Base-by-base conservation (phyloP, 2,797 vertebrate species). In the Sebastes taczanowskii region DNA sequence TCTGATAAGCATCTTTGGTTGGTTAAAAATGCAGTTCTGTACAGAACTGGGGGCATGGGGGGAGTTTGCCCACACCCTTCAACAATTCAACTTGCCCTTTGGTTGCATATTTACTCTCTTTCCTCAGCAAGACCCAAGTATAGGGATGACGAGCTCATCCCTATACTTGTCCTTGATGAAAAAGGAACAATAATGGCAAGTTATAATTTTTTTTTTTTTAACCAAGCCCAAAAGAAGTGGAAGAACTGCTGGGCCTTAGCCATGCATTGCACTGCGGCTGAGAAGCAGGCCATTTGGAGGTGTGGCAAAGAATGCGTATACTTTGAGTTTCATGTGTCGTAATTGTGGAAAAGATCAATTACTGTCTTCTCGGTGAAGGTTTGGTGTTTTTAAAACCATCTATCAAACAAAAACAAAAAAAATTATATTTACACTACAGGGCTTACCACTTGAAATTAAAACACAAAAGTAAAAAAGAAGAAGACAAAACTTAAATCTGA, bases 251-350 rank as follows among this genome's bases (percentile, higher is more conserved):
- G 84, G 83, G 82, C 80, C 30, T 83, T 78, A 77, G 84, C 85
- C 94, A 93, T 92, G 92, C 93, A 92, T 59, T 87, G 72, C 77
- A 91, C 91, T 87, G 83, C 81, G 8, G 78, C 83, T 88, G 85
- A 70, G 63, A 86, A 89, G 87, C 89, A 68, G 67, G 71, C 65
- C 76, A 52, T 67, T 74, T 74, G 23, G 63, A 78, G 16, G 59
- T 30, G 81, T 65, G 77, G 68, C 68, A 86, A 86, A 84, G 18
- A 85, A 86, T 60, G 72, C 0, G 4, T 74, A 64, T 49, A 67
- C 27, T 75, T 82, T 52, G 23, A 74, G 76, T 58, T 65, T 60
- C 4, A 46, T 67, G 60, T 71, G 66, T 80, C 20, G 5, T 6
- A 67, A 58, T 71, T 65, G 53, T 60, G 18, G 35, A 68, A 70